Evolutionary conservation across 2,797 vertebrate species (phyloP), one percentile per base, ranked within the genome.

Genomic region (Coendou prehensilis): DNA sequence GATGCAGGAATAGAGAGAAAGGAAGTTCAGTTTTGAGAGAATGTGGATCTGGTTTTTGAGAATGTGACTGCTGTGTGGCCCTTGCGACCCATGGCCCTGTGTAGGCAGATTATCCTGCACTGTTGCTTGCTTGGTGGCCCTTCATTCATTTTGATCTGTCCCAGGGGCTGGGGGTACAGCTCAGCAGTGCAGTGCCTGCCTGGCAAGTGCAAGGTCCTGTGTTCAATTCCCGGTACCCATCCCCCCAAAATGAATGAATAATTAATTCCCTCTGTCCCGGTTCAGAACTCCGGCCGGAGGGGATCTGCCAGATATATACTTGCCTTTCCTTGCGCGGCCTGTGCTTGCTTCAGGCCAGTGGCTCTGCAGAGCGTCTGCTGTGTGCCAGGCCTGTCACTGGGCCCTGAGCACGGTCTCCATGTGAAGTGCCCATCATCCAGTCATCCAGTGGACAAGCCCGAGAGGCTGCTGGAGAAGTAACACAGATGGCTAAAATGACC

Each of bases 401-500:
- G 64, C 63, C 26, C 57, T 50, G 84, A 57, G 30, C 23, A 5
- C 1, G 0, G 30, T 23, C 1, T 13, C 28, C 0, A 2, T 22
- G 67, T 69, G 47, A 3, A 14, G 52, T 56, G 8, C 14, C 56
- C 2, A 0, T 14, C 59, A 22, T 75, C 33, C 2, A 6, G 63
- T 64, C 30, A 33, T 33, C 63, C 63, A 30, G 6, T 17, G 28
- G 45, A 47, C 18, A 64, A 52, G 47, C 57, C 6, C 1, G 9
- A 57, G 59, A 85, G 73, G 88, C 28, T 64, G 56, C 4, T 1
- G 59, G 85, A 0, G 6, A 93, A 80, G 75, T 94, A 96, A 88
- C 89, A n/a, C 30, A 67, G 23, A 69, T 93, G 96, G 71, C 47
- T 96, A 91, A 97, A 97, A 97, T 6, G 69, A 82, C 82, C 94